Conservation (phyloP, 1,140 invertebrate species). For the Prorops nasuta region DNA sequence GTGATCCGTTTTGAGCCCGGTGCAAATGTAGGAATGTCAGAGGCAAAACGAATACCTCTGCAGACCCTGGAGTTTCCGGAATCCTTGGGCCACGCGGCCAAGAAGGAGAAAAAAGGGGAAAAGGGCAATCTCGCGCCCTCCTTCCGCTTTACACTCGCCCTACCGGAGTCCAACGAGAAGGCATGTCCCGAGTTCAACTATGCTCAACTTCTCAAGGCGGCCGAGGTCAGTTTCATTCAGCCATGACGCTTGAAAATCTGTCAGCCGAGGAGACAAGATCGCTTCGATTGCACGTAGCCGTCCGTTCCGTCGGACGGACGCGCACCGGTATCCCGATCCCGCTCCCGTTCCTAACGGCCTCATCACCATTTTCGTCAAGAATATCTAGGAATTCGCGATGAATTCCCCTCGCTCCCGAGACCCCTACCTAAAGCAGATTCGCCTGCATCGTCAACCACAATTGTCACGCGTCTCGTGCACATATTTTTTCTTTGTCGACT, state of each 20-base stretch:
- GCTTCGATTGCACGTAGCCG: not conserved
- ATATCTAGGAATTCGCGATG: no score
- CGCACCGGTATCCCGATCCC: no score
- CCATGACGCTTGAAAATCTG: no score
- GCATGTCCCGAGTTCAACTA: slow-evolving; percentile 68
- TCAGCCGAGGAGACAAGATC: no score
- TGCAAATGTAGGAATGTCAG: slow-evolving; percentile 54
- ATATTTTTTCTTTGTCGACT: no score
- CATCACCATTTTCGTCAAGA: no score
- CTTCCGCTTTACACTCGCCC: slow-evolving; percentile 60
- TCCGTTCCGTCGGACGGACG: not conserved
- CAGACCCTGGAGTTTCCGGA: slow-evolving; percentile 50
- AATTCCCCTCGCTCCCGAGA: no score
- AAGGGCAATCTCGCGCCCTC: slow-evolving; percentile 56
- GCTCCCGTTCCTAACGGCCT: no score
- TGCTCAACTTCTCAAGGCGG: slow-evolving; percentile 61
- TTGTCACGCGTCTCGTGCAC: no score
- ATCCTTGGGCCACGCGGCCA: slow-evolving; percentile 46
- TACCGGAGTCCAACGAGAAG: slow-evolving; percentile 65
- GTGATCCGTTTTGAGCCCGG: slow-evolving; percentile 34
- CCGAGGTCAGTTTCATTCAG: slow-evolving; percentile 62
- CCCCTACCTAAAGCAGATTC: no score
- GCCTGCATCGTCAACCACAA: no score
- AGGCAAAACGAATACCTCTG: slow-evolving; percentile 58
- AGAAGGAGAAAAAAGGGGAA: slow-evolving; percentile 53